Percentiles rank a stretch among this genome's conserved stretches.
phyloP scores from a whole-genome alignment of 2,113 vertebrate species.

The Picathartes gymnocephalus region DNA sequence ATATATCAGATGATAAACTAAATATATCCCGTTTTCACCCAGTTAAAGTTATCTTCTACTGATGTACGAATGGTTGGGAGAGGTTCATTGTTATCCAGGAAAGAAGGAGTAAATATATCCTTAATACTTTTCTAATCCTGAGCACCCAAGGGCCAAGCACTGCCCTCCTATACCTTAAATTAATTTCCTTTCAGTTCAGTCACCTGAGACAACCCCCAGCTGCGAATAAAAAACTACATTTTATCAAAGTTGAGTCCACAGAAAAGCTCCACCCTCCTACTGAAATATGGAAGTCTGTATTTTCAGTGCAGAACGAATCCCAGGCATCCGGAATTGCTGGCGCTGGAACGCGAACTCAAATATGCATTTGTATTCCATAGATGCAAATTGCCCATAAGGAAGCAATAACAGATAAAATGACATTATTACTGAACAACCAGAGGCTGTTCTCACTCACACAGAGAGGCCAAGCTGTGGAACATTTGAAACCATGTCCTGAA shows the following conservation, averaged over 20 bases:
- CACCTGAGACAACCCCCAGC: not conserved
- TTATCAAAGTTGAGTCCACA: rapidly evolving
- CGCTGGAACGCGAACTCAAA: rapidly evolving
- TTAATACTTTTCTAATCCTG: not conserved
- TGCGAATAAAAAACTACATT: not conserved
- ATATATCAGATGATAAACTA: rapidly evolving
- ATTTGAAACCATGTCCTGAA: not conserved
- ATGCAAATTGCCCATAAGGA: not conserved
- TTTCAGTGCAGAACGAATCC: rapidly evolving
- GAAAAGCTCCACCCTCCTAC: not conserved
- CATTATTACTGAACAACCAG: not conserved
- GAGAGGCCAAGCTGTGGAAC: not conserved
- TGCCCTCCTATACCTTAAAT: rapidly evolving
- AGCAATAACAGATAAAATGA: not conserved
- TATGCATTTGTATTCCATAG: not conserved
- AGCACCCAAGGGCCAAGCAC: not conserved
- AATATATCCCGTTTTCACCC: not conserved
- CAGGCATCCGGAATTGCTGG: not conserved
- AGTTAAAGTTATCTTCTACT: not conserved
- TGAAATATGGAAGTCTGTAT: rapidly evolving
- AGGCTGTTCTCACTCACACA: not conserved
- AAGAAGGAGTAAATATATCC: not conserved
- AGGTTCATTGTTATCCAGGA: not conserved
- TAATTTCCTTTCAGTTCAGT: not conserved
- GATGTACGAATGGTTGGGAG: not conserved